Evolutionary conservation across 2,888 invertebrate genomes (phyloP).

Genomic region (Anarsia innoxiella): DNA sequence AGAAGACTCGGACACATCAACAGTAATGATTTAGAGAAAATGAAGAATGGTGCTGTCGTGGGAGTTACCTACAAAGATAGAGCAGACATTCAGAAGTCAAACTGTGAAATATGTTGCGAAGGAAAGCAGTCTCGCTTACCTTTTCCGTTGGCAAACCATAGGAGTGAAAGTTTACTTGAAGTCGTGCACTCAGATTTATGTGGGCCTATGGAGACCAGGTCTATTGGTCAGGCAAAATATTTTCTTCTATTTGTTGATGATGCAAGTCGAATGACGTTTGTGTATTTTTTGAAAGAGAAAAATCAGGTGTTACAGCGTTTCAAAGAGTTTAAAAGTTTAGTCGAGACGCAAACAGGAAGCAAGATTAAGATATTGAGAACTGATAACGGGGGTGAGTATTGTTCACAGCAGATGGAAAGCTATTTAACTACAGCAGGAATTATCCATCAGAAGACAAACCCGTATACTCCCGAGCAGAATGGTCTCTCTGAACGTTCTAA

Average conservation of each 20-base stretch:
- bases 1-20: conserved; percentile 18
- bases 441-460: conserved; percentile 26
- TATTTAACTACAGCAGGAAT: conserved; percentile 18
- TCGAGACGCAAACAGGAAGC: conserved; percentile 25
- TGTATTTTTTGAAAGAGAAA: conserved; percentile 28
- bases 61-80: conserved; percentile 16
- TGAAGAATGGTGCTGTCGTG: conserved; percentile 18
- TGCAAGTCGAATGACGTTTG: conserved; percentile 23
- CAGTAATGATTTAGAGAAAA: conserved; percentile 15
- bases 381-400: conserved; percentile 14
- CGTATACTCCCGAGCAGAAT: conserved; percentile 32
- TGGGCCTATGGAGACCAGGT: conserved; percentile 23
- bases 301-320: conserved; percentile 20
- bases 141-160: conserved; percentile 18
- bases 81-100: conserved; percentile 8
- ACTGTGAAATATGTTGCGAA: conserved; percentile 21
- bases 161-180: conserved; percentile 20
- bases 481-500: conserved; percentile 19
- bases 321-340: conserved; percentile 24
- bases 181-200: conserved; percentile 27
- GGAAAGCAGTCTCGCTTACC: conserved; percentile 25
- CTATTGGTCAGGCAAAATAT: conserved; percentile 23
- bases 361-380: conserved; percentile 24
- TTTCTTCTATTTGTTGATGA: conserved; percentile 30
- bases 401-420: conserved; percentile 15